Conservation (phyloP, 2,113 vertebrate species). For the Chamaetylas fuelleborni region DNA sequence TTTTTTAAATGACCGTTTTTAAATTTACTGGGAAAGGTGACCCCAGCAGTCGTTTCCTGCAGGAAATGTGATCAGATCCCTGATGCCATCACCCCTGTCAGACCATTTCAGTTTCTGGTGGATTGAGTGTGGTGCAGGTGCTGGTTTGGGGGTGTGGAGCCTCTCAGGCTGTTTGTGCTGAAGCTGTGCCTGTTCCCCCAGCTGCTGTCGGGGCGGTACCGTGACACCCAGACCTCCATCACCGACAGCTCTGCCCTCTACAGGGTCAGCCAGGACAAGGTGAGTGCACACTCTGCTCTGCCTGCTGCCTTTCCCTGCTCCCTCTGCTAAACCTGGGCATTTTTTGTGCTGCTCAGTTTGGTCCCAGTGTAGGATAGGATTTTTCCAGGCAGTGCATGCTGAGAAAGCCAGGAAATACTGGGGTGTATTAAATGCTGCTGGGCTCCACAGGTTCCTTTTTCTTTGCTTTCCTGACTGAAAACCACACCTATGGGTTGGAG, state of each 20-base stretch:
- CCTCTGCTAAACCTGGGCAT: rapidly evolving
- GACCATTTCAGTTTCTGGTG: rapidly evolving
- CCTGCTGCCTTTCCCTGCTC: not conserved
- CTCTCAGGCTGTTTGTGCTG: not conserved
- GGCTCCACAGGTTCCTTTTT: rapidly evolving
- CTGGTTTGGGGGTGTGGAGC: not conserved
- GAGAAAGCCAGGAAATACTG: not conserved
- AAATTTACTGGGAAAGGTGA: rapidly evolving
- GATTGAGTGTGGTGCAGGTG: rapidly evolving
- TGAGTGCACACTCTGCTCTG: not conserved
- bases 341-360: not conserved
- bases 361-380: rapidly evolving
- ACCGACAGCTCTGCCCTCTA: constrained; percentile 85
- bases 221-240: constrained; percentile 89
- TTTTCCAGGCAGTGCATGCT: rapidly evolving
- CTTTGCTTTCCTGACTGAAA: not conserved
- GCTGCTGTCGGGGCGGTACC: constrained; percentile 86
- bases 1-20: not conserved
- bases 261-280: constrained; percentile 79
- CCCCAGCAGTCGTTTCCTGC: rapidly evolving
- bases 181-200: constrained; percentile 17
- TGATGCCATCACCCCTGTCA: rapidly evolving
- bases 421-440: not conserved
- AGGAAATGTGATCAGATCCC: rapidly evolving
- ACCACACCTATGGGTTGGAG: rapidly evolving